Base-by-base conservation (phyloP, 2,113 vertebrate genomes). In the Onychostruthus taczanowskii region DNA sequence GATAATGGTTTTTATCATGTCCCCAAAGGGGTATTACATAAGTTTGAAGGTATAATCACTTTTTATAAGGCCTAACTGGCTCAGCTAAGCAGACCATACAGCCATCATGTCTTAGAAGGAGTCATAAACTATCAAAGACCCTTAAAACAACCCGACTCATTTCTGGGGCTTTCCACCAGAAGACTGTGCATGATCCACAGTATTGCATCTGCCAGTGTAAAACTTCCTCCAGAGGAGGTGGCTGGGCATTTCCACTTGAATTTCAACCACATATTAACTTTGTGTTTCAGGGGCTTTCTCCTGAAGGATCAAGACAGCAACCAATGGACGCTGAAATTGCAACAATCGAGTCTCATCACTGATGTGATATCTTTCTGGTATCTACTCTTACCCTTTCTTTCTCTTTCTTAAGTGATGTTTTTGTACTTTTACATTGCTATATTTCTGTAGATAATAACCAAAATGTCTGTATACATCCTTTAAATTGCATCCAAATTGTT, bases 11-110 rank as follows among this genome's bases (percentile, higher is more conserved):
- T 67, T 68, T 44, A 22, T 44, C 37, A 22, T 22, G 11, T 44
- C 16, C 26, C 53, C 6, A 14, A 59, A 22, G 7, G 35, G 9
- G 7, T 31, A 27, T 50, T 22, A 22, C 0, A 0, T 50, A 50
- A 37, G 16, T 27, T 37, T 76, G 72, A 86, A 50, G 14, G 43
- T 44, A 44, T 6, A 7, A 50, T 22, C 17, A 18, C 22, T 84
- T 55, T 14, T 76, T 21, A 27, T 18, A 49, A 50, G 20, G 10
- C 16, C 17, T 30, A 67, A 50, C 20, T 59, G 21, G 8, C 16
- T 76, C 35, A 64, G 4, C 17, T 43, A 50, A 76, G 7, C 21
- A 86, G 7, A 35, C 4, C 16, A 43, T 21, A 18, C 3, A 59
- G 31, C 37, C 21, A 17, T 59, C 13, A 26, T 26, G 20, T 17